Evolutionary conservation across 2,113 vertebrate genomes (phyloP).

Genomic region (Spea multiplicata): DNA sequence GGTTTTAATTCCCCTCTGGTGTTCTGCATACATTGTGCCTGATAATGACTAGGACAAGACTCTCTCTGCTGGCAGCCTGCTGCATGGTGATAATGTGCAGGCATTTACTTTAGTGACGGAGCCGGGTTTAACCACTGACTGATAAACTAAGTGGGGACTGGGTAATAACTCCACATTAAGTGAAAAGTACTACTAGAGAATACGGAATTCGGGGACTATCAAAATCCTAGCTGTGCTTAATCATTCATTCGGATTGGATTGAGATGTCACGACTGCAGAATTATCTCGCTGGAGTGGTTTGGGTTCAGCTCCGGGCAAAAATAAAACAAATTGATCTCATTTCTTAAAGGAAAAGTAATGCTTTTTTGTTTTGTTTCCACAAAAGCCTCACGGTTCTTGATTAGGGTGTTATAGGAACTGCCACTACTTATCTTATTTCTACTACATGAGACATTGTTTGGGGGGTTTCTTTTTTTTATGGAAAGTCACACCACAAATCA

Average conservation of each 20-base stretch:
- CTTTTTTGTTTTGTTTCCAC: neutral
- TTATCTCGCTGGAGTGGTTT: conserved; percentile 34
- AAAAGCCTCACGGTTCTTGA: too few species aligned
- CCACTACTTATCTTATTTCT: too few species aligned
- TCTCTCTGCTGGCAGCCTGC: conserved; percentile 75
- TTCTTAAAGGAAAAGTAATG: neutral
- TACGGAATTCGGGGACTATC: conserved; percentile 64
- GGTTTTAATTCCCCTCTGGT: conserved; percentile 84
- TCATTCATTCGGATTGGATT: conserved; percentile 65
- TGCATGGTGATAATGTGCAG: conserved; percentile 76
- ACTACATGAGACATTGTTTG: too few species aligned
- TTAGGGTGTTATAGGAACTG: too few species aligned
- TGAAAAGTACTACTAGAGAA: conserved; percentile 69
- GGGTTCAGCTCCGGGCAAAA: conserved; percentile 5
- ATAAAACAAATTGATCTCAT: conserved; percentile 24
- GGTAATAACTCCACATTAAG: conserved; percentile 81
- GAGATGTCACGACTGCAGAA: conserved; percentile 66
- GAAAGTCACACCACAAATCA: too few species aligned
- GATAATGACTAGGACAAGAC: conserved; percentile 78
- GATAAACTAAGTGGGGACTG: conserved; percentile 81
- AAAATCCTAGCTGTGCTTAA: conserved; percentile 70
- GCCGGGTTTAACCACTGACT: conserved; percentile 75
- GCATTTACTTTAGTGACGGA: conserved; percentile 74
- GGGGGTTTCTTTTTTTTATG: too few species aligned
- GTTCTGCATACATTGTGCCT: conserved; percentile 81